Base-by-base conservation (phyloP, 2,797 vertebrate genomes). In the Glossophaga mutica region DNA sequence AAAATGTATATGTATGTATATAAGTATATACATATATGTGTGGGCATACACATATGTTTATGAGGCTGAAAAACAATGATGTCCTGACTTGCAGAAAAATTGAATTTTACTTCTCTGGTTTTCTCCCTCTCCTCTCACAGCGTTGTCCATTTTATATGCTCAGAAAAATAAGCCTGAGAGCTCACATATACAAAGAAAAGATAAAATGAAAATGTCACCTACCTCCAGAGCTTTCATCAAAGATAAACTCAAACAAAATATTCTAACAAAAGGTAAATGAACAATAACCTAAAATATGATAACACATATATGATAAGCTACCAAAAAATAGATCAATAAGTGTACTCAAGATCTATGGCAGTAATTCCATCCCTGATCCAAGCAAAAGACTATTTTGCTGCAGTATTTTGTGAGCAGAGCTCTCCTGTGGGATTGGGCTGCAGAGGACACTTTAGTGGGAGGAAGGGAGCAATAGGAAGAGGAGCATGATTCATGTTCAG, bases 401-500 rank as follows among this genome's bases (percentile, higher is more conserved):
- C 98, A 98, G 98, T 98, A 98, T 99, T 99, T 99, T 99, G 98
- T 97, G 98, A 98, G 98, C 98, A 98, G 97, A 98, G 97, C 95
- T 98, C 98, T 98, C 99, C 98, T 98, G 97, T 98, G 99, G 99
- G 99, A 99, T 98, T 93, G 88, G 95, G 97, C 98, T 98, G 98
- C 98, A 98, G 97, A 99, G 98, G 98, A 98, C 98, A 98, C 98
- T 99, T 99, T 97, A 98, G 98, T 97, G 97, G 98, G 98, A 98
- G 97, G 98, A 98, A 98, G 98, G 98, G 96, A 98, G 98, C 97
- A 97, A 97, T 95, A 98, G 97, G 97, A 98, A 98, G 98, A 98
- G 98, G 98, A 98, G 98, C 94, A 97, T 98, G 98, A 99, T 99
- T 99, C 99, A 99, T 99, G 99, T 98, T 99, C 98, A 98, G 99